Evolutionary conservation across 2,797 vertebrate genomes (phyloP), one percentile per base, ranked within the genome.

Genomic region (Selene dorsalis): DNA sequence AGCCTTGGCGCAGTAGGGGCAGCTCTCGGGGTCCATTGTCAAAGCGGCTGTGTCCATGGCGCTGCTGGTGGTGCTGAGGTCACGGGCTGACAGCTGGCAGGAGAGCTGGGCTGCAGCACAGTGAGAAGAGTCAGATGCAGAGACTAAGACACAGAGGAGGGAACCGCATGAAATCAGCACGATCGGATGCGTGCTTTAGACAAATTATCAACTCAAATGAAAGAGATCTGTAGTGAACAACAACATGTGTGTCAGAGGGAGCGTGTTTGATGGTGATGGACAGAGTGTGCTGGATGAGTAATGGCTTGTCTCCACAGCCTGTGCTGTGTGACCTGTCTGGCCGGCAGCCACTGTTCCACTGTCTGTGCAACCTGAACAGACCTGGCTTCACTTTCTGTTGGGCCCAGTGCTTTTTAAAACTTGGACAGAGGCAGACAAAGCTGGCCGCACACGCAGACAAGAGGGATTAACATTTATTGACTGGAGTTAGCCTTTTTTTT

Each of bases 1-100:
- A 0, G 85, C 93, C 63, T 95, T 96, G 64, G 95, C 93, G 71
- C 97, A 99, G 90, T 97, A 98, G 3, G 97, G 97, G 88, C 98
- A 99, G 79, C 90, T 96, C 84, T 99, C 97, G 0, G 96, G 95
- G 75, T 93, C 96, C 73, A 96, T 91, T 14, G 95, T 94, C 84
- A 96, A 81, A 0, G 92, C 79, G 0, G 93, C 83, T 0, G 87
- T 73, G 12, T 98, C 97, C 80, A 96, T 91, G 87, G 94, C 96
- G 14, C 94, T 90, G 83, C 95, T 95, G 84, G 95, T 93, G 87
- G 94, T 93, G 90, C 95, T 96, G 69, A 94, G 94, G 87, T 95
- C 94, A 24, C 80, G 80, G 5, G 93, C 93, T 0, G 94, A 92
- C 86, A 97, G 94, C 90, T 96, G 96, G 91, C 96, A 94, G 80